phyloP scores from a whole-genome alignment of 1,140 invertebrate species.

The Zophobas morio region DNA sequence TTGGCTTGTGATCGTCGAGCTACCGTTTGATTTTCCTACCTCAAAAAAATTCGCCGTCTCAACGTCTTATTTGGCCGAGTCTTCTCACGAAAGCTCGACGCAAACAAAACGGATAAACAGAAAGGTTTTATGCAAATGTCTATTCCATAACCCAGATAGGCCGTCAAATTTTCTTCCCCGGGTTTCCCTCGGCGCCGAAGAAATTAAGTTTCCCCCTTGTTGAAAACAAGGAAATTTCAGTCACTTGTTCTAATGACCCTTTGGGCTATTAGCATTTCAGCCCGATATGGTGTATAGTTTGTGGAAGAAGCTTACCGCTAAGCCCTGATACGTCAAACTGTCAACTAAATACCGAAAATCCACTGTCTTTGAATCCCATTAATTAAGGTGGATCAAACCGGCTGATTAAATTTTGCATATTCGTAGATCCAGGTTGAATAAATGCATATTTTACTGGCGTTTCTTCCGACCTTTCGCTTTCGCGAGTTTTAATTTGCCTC shows the following conservation, averaged over 20 bases:
- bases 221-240: no score
- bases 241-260: background rate
- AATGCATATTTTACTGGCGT: constrained; percentile 13
- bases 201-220: background rate
- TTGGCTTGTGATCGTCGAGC: no score
- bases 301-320: no score
- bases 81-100: background rate
- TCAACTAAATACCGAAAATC: background rate
- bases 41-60: background rate
- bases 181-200: background rate
- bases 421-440: background rate
- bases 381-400: background rate
- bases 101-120: background rate
- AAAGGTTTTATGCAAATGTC: background rate
- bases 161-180: background rate
- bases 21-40: background rate
- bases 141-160: background rate
- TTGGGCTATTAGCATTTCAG: background rate
- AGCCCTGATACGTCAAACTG: background rate
- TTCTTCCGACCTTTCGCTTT: background rate
- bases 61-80: background rate
- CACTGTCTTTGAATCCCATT: background rate
- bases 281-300: background rate
- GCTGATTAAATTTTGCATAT: background rate
- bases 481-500: background rate